phyloP scores from a whole-genome alignment of 2,888 invertebrate species.

The Agrotis segetum region DNA sequence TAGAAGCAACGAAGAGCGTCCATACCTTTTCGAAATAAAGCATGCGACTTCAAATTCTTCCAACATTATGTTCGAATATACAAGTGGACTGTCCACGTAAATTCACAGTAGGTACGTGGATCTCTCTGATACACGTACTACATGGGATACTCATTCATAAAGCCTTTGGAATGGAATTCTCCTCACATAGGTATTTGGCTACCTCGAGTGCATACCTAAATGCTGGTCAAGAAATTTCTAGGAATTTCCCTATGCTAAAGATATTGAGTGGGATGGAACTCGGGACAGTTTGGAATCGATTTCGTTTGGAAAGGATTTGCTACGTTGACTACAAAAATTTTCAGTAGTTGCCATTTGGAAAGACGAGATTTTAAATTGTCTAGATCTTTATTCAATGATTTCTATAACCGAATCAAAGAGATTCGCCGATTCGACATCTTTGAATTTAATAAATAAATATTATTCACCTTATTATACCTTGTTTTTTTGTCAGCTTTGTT shows the following conservation, averaged over 20 bases:
- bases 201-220: slow-evolving; percentile 41
- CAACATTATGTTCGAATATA: background rate
- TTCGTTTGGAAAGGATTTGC: slow-evolving; percentile 14
- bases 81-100: background rate
- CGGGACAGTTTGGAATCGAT: slow-evolving; percentile 25
- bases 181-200: slow-evolving; percentile 41
- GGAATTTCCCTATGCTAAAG: slow-evolving; percentile 38
- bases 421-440: background rate
- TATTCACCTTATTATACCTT: slow-evolving; percentile 2
- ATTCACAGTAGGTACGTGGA: slow-evolving; percentile 11
- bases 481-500: background rate
- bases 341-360: background rate
- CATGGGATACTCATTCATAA: slow-evolving; percentile 50
- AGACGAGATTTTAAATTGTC: background rate
- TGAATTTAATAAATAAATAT: slow-evolving; percentile 8
- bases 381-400: background rate
- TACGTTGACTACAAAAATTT: slow-evolving; percentile 22
- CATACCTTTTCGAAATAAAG: background rate
- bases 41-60: background rate
- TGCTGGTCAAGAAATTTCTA: slow-evolving; percentile 38
- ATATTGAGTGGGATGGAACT: slow-evolving; percentile 26
- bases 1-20: background rate
- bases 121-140: slow-evolving; percentile 17
- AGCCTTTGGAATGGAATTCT: slow-evolving; percentile 42
- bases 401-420: background rate